Evolutionary conservation across 2,888 invertebrate genomes (phyloP).

Genomic region (Thumatha senex): DNA sequence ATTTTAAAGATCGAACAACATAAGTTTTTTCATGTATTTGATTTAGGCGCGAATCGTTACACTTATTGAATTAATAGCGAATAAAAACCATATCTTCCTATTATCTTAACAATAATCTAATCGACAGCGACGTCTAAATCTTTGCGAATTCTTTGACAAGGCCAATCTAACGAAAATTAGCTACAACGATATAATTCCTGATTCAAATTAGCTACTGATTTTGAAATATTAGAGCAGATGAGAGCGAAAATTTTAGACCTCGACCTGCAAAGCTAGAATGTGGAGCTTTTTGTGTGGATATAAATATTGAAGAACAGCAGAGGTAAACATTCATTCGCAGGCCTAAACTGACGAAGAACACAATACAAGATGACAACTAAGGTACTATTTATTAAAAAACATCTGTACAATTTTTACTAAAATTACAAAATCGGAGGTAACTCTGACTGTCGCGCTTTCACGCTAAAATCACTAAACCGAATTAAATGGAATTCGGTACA

Average conservation of each 20-base stretch:
- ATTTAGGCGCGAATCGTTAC: too few relatives aligned
- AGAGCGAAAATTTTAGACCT: slow-evolving; percentile 54
- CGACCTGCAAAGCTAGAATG: slow-evolving; percentile 61
- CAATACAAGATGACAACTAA: slow-evolving; percentile 57
- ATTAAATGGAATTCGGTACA: too few relatives aligned
- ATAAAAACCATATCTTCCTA: too few relatives aligned
- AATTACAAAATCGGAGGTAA: too few relatives aligned
- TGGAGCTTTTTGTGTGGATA: slow-evolving; percentile 51
- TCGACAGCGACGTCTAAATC: slow-evolving; percentile 26
- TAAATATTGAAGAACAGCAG: slow-evolving; percentile 53
- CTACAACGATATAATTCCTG: slow-evolving; percentile 57
- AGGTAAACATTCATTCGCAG: slow-evolving; percentile 55
- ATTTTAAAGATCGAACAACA: too few relatives aligned
- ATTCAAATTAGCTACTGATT: slow-evolving; percentile 55
- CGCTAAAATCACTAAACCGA: too few relatives aligned
- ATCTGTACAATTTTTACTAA: not conserved
- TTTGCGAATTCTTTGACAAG: slow-evolving; percentile 35
- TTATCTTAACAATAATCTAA: slow-evolving; percentile 6
- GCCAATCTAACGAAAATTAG: slow-evolving; percentile 48
- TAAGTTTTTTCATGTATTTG: too few relatives aligned
- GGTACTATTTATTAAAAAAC: too few relatives aligned
- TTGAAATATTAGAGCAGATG: slow-evolving; percentile 45
- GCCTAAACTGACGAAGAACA: slow-evolving; percentile 47
- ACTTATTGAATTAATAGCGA: too few relatives aligned
- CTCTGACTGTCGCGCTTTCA: too few relatives aligned